These are phyloP conservation scores for Furnarius figulus DNA, from an alignment of 2,113 vertebrate species.

Conservation along the genomic window DNA sequence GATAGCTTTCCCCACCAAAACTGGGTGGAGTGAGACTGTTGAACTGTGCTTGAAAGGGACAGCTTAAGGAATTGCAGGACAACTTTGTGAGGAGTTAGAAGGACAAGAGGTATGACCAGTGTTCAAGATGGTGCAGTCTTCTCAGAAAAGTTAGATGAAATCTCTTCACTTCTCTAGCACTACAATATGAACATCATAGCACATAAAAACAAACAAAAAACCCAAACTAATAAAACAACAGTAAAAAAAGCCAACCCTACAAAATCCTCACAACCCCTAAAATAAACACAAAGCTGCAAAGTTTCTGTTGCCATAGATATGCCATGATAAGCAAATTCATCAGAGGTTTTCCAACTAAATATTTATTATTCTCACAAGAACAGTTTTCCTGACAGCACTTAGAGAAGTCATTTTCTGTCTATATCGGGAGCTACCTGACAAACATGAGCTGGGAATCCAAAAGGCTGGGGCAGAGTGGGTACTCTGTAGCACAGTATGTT, in stretches of 20 bases:
- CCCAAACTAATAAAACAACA: neutral
- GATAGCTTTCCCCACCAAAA: neutral
- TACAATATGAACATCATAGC: accelerated
- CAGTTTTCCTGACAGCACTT: neutral
- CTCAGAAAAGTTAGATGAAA: neutral
- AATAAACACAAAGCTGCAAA: neutral
- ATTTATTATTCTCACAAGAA: neutral
- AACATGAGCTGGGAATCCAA: neutral
- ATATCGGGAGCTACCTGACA: neutral
- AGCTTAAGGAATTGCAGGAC: neutral
- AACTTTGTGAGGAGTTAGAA: neutral
- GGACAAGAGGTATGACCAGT: accelerated
- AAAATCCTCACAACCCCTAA: accelerated
- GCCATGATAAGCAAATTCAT: neutral
- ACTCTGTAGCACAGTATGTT: accelerated
- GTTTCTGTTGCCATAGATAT: neutral
- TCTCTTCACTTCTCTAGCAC: neutral
- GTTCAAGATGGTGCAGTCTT: neutral
- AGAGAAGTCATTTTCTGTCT: neutral
- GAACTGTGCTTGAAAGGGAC: neutral
- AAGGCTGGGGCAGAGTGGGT: neutral
- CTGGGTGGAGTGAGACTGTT: neutral
- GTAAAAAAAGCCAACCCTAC: too few relatives aligned
- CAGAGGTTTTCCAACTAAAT: neutral
- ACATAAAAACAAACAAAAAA: neutral